phyloP scores from a whole-genome alignment of 1,140 invertebrate genomes.

The Oryctes rhinoceros region DNA sequence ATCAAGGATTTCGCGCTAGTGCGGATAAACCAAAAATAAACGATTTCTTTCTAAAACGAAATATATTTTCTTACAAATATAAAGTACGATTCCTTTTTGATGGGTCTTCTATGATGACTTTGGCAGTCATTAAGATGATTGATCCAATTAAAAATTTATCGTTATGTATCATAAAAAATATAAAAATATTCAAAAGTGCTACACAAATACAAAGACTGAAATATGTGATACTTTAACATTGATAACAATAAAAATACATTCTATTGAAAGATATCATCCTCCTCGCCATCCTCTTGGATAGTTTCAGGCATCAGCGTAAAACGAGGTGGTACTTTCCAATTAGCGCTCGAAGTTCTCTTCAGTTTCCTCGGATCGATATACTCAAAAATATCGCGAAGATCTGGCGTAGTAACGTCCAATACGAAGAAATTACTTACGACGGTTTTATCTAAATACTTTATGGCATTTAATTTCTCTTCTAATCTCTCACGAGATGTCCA shows the following conservation, averaged over 20 bases:
- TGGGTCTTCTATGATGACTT: no score
- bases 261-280: background rate
- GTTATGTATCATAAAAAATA: no score
- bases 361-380: constrained; percentile 70
- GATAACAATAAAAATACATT: background rate
- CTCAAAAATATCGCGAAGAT: constrained; percentile 73
- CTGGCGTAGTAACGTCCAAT: constrained; percentile 69
- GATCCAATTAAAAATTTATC: no score
- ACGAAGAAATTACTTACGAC: constrained; percentile 69
- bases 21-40: no score
- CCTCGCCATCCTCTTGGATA: background rate
- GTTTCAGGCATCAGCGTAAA: constrained; percentile 27
- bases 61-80: no score
- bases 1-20: no score
- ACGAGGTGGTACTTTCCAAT: constrained; percentile 70
- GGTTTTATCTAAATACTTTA: constrained; percentile 45
- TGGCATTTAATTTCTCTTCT: background rate
- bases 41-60: no score
- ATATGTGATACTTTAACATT: background rate
- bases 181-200: no score
- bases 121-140: no score
- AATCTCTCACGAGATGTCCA: constrained; percentile 55
- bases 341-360: constrained; percentile 74
- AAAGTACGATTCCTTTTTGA: no score
- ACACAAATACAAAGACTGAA: no score